These are phyloP conservation scores for Chloroceryle inda DNA, from an alignment of 2,797 vertebrate genomes.

Conservation along the genomic window DNA sequence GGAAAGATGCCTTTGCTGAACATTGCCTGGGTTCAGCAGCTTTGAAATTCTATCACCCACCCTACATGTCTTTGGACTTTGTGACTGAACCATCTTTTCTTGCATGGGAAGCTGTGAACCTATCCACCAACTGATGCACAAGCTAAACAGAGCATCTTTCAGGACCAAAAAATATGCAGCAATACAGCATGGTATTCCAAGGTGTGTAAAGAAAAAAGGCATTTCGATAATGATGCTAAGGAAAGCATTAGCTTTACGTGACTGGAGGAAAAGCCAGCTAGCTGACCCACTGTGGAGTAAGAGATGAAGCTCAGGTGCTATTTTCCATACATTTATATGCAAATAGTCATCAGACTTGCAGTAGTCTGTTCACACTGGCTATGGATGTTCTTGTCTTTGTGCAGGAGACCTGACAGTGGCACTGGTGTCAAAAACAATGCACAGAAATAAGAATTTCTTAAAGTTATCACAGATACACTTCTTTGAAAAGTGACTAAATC, in stretches of 20 bases:
- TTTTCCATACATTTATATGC: not conserved
- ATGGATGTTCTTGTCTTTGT: not conserved
- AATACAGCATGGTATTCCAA: not conserved
- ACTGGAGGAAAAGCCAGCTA: not conserved
- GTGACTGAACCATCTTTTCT: not conserved
- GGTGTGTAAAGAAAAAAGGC: not conserved
- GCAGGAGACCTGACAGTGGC: not conserved
- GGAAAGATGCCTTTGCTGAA: slow-evolving; percentile 11
- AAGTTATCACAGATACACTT: not conserved
- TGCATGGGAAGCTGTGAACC: not conserved
- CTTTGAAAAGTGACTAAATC: not conserved
- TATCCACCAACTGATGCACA: not conserved
- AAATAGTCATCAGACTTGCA: not conserved
- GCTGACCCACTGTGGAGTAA: not conserved
- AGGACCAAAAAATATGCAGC: not conserved
- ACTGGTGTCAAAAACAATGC: not conserved
- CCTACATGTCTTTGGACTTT: not conserved
- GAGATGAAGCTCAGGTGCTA: not conserved
- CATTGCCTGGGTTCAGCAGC: not conserved
- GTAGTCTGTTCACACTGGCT: not conserved
- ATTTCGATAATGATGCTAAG: not conserved
- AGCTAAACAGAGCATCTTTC: not conserved
- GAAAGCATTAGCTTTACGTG: not conserved
- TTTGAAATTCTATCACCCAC: not conserved
- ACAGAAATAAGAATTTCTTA: not conserved